Base-by-base conservation (phyloP, 2,113 vertebrate genomes). In the Mystacornis crossleyi region DNA sequence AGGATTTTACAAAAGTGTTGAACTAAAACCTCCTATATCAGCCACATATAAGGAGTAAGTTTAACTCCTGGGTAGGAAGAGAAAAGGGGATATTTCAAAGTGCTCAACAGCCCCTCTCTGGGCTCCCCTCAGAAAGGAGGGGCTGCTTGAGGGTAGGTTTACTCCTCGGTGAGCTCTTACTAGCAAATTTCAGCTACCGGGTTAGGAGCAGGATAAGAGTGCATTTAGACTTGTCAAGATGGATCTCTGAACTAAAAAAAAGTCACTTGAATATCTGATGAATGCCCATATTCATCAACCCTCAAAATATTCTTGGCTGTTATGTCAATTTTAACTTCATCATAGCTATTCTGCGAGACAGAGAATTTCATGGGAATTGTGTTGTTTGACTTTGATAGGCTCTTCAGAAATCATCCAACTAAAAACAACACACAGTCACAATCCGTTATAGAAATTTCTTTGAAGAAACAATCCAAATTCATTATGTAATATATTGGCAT, bases 391-490 rank as follows among this genome's bases (percentile, higher is more conserved):
- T 77, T 86, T 50, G 31, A 16, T 25, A 45, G 36, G 10, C 8
- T 18, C 17, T 19, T 73, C 60, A 81, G 42, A 95, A 96, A 69
- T n/a, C 18, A 43, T 64, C 40, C 34, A 75, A 11, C 62, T 73
- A 65, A 67, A 71, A 86, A 28, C 47, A 78, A 71, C 47, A 47
- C 29, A 16, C 47, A 31, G 7, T 89, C 15, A 77, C 62, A 78
- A 57, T 29, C 36, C 10, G 6, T 64, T 77, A 47, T 3, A 64
- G 64, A n/a, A 43, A 60, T 81, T 65, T 73, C 9, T 86, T 75
- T 79, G 90, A 87, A 90, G 67, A 79, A 75, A 69, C 78, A 64
- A 53, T 77, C 21, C 31, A 61, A 66, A 93, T 67, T 65, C 25
- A 28, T 93, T 62, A 66, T 29, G 31, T 57, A 60, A 47, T 6